Base-by-base conservation (phyloP, 2,113 vertebrate species). In the Oncorhynchus kisutch region DNA sequence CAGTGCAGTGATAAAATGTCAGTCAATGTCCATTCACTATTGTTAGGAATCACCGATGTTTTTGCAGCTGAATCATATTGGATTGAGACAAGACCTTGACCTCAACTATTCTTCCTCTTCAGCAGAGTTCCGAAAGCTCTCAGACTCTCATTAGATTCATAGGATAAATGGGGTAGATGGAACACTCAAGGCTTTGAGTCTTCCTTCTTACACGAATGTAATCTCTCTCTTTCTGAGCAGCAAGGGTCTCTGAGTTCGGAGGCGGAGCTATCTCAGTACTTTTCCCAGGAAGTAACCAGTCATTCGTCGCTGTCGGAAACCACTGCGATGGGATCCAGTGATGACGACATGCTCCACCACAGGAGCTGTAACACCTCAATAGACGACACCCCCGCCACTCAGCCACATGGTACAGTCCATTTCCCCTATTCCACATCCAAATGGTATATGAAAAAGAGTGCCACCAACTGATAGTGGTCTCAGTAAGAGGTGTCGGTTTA, bases 181-280 rank as follows among this genome's bases (percentile, higher is more conserved):
- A 34, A 34, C 31, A 34, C 31, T 34, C 34, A 45, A 45, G 39
- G 39, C 39, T 45, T 45, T 11, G 39, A 45, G 39, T 45, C 39
- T 11, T 45, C 39, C 9, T 45, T 22, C 45, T 13, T 64, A 39
- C 34, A 65, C 29, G 2, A 5, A 51, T 45, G 9, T 24, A 39
- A 67, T 54, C 65, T 66, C 13, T 66, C 64, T 24, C 59, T 48
- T 25, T 20, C 13, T 64, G 9, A 85, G 75, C 91, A 85, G 90
- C 95, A 99, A 94, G 95, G 93, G 1, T 95, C 97, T 0, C 84
- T 97, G 68, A 94, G 93, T 81, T 96, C 96, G 0, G 97, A 98
- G 85, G 76, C 91, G 0, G 97, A 99, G 54, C 90, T 98, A 62
- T 95, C 96, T 54, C 96, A 97, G 73, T 97, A 95, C 90, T 96